Percentiles rank a stretch among this genome's conserved stretches.
phyloP scores from a whole-genome alignment of 1,140 invertebrate genomes.

The Drosophila albomicans region DNA sequence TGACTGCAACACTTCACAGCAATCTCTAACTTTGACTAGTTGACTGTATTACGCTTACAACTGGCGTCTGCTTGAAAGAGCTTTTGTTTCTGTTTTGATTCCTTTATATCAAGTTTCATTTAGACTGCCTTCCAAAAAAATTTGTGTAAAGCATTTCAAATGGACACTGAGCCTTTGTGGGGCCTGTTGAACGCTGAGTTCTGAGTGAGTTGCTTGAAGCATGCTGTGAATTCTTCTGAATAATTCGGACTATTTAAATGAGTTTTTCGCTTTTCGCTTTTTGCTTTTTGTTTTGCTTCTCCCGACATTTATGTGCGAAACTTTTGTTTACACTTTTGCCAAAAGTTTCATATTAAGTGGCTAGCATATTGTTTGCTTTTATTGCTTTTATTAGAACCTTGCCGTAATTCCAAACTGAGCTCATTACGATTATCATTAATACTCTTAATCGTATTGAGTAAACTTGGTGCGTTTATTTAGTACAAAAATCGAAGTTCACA shows the following conservation, averaged over 20 bases:
- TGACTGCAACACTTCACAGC: slow-evolving; percentile 8
- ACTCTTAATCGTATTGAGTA: background rate
- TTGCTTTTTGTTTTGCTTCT: background rate
- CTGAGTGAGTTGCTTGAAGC: too few relatives aligned
- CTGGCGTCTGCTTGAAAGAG: background rate
- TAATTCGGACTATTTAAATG: background rate
- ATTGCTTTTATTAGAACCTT: background rate
- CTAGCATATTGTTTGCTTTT: background rate
- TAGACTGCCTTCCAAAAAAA: background rate
- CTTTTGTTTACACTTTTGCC: background rate
- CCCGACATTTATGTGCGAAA: background rate
- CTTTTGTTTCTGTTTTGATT: slow-evolving; percentile 3
- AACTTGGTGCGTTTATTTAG: background rate
- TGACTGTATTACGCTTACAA: slow-evolving; percentile 1
- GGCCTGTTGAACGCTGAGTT: background rate
- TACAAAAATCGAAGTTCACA: background rate
- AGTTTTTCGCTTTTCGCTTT: background rate
- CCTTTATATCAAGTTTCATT: slow-evolving; percentile 2
- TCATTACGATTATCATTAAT: background rate
- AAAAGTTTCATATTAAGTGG: slow-evolving; percentile 1
- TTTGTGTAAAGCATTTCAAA: background rate
- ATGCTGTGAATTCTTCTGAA: background rate
- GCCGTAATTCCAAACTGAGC: background rate
- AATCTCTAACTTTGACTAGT: slow-evolving; percentile 6
- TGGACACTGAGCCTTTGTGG: background rate